Evolutionary conservation across 2,888 invertebrate genomes (phyloP).

Genomic region (Napeogenes sylphis): DNA sequence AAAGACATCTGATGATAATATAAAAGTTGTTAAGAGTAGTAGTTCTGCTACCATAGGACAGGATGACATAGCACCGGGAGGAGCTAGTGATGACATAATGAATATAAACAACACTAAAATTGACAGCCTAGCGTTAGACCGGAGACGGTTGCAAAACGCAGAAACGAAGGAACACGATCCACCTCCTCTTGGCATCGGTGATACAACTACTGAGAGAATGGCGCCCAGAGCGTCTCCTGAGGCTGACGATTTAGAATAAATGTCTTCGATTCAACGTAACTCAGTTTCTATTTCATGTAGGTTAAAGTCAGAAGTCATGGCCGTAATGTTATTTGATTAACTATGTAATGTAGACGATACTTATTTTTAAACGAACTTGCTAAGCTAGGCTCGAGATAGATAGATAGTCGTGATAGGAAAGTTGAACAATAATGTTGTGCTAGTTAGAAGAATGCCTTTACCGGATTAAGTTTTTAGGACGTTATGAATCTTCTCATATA

Average conservation of each 20-base stretch:
- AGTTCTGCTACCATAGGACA: conserved; percentile 36
- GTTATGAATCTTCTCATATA: conserved; percentile 22
- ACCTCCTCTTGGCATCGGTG: conserved; percentile 34
- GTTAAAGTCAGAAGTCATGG: conserved; percentile 44
- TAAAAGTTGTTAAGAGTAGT: conserved; percentile 39
- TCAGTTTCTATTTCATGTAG: conserved; percentile 47
- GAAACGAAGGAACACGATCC: conserved; percentile 42
- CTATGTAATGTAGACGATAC: conserved; percentile 33
- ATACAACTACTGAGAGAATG: conserved; percentile 33
- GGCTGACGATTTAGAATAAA: conserved; percentile 60
- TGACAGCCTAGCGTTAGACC: conserved; percentile 56
- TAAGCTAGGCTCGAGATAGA: conserved; percentile 29
- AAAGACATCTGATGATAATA: conserved; percentile 44
- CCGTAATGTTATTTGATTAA: conserved; percentile 23
- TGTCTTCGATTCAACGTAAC: conserved; percentile 37
- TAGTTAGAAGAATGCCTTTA: conserved; percentile 1
- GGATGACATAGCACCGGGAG: conserved; percentile 37
- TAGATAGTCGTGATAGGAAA: conserved; percentile 15
- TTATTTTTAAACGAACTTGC: conserved; percentile 31
- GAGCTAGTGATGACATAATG: conserved; percentile 34
- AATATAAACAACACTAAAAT: conserved; percentile 37
- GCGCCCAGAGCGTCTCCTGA: conserved; percentile 58
- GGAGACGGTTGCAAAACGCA: conserved; percentile 53
- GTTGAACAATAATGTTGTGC: conserved; percentile 7
- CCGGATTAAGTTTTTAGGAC: conserved; percentile 15